Percentiles rank a stretch among this genome's conserved stretches.
Conservation (phyloP, 1,140 invertebrate species). For the Dryas iulia region DNA sequence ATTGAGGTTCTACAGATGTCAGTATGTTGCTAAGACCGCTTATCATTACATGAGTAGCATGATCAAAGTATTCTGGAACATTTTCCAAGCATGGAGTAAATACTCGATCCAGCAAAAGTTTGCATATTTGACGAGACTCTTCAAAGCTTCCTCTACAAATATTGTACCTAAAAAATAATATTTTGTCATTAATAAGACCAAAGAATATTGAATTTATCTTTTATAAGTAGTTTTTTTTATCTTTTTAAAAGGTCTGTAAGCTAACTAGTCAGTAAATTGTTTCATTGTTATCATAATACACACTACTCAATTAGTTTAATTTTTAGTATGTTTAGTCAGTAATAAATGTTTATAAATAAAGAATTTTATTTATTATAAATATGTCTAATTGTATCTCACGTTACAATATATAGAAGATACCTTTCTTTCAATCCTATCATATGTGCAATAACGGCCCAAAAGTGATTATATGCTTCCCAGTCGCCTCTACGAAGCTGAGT, state of each 20-base stretch:
- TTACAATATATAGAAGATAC: conserved; percentile 48
- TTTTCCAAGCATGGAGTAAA: conserved; percentile 54
- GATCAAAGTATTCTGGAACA: conserved; percentile 65
- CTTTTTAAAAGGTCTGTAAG: no score
- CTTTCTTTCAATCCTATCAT: conserved; percentile 91
- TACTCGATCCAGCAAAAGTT: conserved; percentile 47
- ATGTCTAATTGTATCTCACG: no score
- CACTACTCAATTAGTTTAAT: no score
- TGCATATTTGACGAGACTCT: conserved; percentile 63
- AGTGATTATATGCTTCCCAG: conserved; percentile 88
- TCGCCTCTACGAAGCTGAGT: conserved; percentile 45
- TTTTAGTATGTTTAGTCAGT: no score
- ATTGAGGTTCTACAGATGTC: conserved; percentile 32
- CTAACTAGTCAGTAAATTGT: no score
- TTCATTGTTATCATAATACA: no score
- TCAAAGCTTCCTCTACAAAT: conserved; percentile 62
- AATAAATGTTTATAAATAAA: no score
- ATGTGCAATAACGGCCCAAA: conserved; percentile 90
- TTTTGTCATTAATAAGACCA: no score
- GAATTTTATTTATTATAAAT: no score
- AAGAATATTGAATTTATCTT: no score
- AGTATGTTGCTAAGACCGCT: conserved; percentile 53
- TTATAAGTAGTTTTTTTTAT: no score
- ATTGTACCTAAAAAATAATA: conserved; percentile 73
- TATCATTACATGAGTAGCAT: conserved; percentile 57